Base-by-base conservation (phyloP, 1,140 invertebrate species). In the Caerostris darwini region DNA sequence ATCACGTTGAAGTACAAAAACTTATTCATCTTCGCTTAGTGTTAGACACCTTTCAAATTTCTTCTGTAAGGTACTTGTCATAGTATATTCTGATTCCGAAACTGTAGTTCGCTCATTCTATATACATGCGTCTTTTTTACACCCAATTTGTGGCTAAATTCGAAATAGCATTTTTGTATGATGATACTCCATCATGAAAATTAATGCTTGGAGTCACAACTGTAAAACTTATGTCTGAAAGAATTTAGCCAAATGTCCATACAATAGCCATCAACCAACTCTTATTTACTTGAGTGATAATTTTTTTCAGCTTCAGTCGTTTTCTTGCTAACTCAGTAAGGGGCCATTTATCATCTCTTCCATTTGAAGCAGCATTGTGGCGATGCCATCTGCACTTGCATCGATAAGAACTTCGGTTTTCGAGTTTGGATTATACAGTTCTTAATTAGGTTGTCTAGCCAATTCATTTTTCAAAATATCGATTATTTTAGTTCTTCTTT, bases 401-500 rank as follows among this genome's bases (percentile, higher is more conserved):
- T 93, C 92, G 3, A 19, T 88, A 64, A 88, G 92, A 67, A 93
- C 83, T 56, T 93, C 83, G 19, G 92, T 88, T 64, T 88, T 64
- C 2, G n/a, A n/a, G 50, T 88, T 7, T 53, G 83, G 56, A 58
- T 85, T 58, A 58, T 85, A 85, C 8, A n/a, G 3, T 58, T 0
- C 83, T n/a, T 59, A 58, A n/a, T 10, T 59, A 17, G 83, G 83
- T 19, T 57, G 54, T n/a, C 58, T 85, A 2, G 34, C 2, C 34
- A 34, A 34, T 34, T 34, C 34, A 34, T 34, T 34, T 34, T 34
- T 34, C 34, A 34, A 34, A 34, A 34, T 34, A 34, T 10, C 83
- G 0, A n/a, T 53, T n/a, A 3, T 34, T 59, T 85, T 3, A n/a
- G n/a, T 3, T 19, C 56, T 58, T 58, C 19, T 56, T 82, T 19